Evolutionary conservation across 1,140 invertebrate species (phyloP).

Genomic region (Episyrphus balteatus): DNA sequence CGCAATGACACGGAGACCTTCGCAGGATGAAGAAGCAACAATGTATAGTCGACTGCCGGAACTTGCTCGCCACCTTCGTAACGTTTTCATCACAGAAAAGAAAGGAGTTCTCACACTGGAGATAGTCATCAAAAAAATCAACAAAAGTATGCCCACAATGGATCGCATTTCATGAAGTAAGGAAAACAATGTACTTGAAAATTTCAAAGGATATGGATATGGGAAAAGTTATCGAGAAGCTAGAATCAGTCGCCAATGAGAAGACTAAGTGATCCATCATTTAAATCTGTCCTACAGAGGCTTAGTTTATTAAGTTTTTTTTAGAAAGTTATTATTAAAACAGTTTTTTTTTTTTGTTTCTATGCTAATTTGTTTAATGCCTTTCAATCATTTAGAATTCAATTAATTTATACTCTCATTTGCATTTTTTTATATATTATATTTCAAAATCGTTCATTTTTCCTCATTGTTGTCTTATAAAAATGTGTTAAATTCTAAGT

Average conservation of each 20-base stretch:
- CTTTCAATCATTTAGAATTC: too few relatives aligned
- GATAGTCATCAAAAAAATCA: slow-evolving; percentile 65
- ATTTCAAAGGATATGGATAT: slow-evolving; percentile 55
- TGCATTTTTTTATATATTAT: too few relatives aligned
- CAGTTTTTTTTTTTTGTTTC: too few relatives aligned
- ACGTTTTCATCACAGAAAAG: slow-evolving; percentile 78
- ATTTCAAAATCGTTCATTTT: too few relatives aligned
- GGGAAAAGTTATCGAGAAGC: slow-evolving; percentile 47
- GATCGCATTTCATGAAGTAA: slow-evolving; percentile 57
- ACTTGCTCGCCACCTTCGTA: slow-evolving; percentile 67
- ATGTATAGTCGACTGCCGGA: slow-evolving; percentile 70
- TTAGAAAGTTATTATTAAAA: too few relatives aligned
- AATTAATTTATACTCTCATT: too few relatives aligned
- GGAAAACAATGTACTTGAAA: slow-evolving; percentile 66
- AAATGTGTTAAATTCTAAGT: too few relatives aligned
- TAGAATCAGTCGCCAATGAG: slow-evolving; percentile 47
- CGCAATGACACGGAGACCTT: slow-evolving; percentile 67
- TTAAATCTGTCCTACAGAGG: too few relatives aligned
- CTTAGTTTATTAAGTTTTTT: too few relatives aligned
- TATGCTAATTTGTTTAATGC: too few relatives aligned
- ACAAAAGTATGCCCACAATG: slow-evolving; percentile 62
- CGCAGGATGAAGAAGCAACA: slow-evolving; percentile 60
- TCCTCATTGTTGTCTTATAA: too few relatives aligned
- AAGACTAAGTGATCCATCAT: slow-evolving; percentile 18
- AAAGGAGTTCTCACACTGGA: slow-evolving; percentile 70